Evolutionary conservation across 2,113 vertebrate genomes (phyloP).

Genomic region (Triplophysa tibetana): DNA sequence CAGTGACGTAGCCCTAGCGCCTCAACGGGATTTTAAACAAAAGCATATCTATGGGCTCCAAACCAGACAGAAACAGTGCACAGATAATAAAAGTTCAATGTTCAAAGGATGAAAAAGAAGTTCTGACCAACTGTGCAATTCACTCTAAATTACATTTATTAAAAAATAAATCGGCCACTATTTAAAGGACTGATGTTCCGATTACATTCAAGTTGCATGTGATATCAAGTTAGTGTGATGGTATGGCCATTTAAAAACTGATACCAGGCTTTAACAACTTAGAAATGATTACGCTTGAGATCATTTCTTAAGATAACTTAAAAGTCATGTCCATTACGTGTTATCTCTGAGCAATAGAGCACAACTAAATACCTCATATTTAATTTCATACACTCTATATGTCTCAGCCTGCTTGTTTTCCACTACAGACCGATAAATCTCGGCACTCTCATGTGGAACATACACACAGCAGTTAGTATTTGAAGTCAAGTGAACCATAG

Average conservation of each 20-base stretch:
- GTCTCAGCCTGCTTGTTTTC: constrained; percentile 19
- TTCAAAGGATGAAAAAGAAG: background rate
- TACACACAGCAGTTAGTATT: constrained; percentile 18
- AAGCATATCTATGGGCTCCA: constrained; percentile 16
- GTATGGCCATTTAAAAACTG: background rate
- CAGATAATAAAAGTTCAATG: constrained; percentile 4
- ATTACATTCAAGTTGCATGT: background rate
- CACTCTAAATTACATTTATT: constrained; percentile 2
- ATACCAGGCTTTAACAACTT: constrained; percentile 1
- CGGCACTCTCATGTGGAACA: constrained; percentile 16
- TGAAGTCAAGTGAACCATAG: constrained; percentile 43
- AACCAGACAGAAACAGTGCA: constrained; percentile 14
- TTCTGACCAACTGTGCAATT: background rate
- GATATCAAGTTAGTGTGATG: background rate
- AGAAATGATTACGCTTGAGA: background rate
- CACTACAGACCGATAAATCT: constrained; percentile 24
- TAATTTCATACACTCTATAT: background rate
- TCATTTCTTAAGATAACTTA: constrained; percentile 20
- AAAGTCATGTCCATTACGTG: background rate
- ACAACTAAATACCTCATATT: background rate
- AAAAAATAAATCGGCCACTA: background rate
- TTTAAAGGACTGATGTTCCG: background rate
- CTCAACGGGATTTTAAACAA: constrained; percentile 26
- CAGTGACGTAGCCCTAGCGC: constrained; percentile 13
- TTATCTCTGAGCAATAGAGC: background rate